Base-by-base conservation (phyloP, 2,888 invertebrate species). In the Chymomyza caudatula region DNA sequence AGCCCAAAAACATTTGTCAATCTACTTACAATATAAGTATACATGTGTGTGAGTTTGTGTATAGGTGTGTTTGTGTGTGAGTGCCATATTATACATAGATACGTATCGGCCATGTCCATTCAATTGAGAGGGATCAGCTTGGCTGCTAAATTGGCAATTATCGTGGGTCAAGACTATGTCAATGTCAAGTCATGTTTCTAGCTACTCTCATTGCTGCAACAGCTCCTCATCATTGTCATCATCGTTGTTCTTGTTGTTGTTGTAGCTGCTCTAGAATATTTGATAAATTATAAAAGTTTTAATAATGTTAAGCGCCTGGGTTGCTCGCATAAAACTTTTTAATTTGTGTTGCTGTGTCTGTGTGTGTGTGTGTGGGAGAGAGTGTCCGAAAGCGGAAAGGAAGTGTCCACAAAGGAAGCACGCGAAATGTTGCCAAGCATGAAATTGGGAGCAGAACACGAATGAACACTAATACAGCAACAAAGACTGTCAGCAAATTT, bases 281-380 rank as follows among this genome's bases (percentile, higher is more conserved):
- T 81, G 81, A 81, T 82, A 82, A 81, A 81, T 81, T 85, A 73
- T 77, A 72, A 81, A 81, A 85, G 76, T 81, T 81, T 85, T 85
- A 82, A 81, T 82, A 81, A 81, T 82, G 77, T 74, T 76, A 64
- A 74, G 77, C 77, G 69, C 64, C 70, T 68, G 64, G 51, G 20
- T 20, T 51, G 56, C 44, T 56, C 69, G 23, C 59, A 63, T 47
- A 20, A 77, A 85, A 82, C 75, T 85, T 80, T 80, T 85, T 83
- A 80, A 82, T 80, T 80, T 82, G 75, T 67, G 77, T n/a, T n/a
- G n/a, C n/a, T n/a, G n/a, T n/a, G n/a, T n/a, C n/a, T 65, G 51
- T 64, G 47, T 51, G 47, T 51, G 20, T 43, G 67, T 67, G 65
- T 71, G 63, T 53, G 5, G 1, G 29, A 29, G 60, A 54, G 60